Conservation (phyloP, 35 echinoderm and acorn worm genomes). For the Strongylocentrotus purpuratus region DNA sequence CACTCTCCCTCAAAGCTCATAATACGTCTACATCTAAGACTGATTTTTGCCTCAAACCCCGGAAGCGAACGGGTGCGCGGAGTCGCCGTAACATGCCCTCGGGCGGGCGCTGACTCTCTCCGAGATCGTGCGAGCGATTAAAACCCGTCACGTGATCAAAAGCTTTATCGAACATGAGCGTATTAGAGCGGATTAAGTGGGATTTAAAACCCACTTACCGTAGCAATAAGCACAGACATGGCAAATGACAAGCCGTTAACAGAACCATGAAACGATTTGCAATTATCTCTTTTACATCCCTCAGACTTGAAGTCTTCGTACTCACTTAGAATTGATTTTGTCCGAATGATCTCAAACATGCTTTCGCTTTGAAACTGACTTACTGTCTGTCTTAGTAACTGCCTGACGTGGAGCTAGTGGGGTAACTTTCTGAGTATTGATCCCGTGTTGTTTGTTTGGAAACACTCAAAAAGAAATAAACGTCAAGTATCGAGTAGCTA, state of each 20-base stretch:
- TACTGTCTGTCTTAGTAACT: not conserved
- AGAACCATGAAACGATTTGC: not conserved
- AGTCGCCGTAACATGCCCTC: not conserved
- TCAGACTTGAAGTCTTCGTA: not conserved
- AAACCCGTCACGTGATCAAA: not conserved
- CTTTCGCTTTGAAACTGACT: not conserved
- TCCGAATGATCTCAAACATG: not conserved
- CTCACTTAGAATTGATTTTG: not conserved
- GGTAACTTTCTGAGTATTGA: not conserved
- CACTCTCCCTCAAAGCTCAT: too few relatives aligned
- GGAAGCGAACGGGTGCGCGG: not conserved
- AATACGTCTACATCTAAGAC: too few relatives aligned
- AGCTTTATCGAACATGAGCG: not conserved
- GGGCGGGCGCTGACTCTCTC: not conserved
- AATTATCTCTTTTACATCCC: not conserved
- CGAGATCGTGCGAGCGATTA: not conserved
- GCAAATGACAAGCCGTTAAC: not conserved
- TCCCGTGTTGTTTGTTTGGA: not conserved
- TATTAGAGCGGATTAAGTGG: not conserved
- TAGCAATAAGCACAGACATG: not conserved
- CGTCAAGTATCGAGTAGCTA: not conserved
- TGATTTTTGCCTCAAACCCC: too few relatives aligned
- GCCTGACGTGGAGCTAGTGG: not conserved
- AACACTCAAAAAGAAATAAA: not conserved
- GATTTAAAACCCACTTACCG: not conserved